Base-by-base conservation (phyloP, 2,797 vertebrate species). In the Lerista edwardsae region DNA sequence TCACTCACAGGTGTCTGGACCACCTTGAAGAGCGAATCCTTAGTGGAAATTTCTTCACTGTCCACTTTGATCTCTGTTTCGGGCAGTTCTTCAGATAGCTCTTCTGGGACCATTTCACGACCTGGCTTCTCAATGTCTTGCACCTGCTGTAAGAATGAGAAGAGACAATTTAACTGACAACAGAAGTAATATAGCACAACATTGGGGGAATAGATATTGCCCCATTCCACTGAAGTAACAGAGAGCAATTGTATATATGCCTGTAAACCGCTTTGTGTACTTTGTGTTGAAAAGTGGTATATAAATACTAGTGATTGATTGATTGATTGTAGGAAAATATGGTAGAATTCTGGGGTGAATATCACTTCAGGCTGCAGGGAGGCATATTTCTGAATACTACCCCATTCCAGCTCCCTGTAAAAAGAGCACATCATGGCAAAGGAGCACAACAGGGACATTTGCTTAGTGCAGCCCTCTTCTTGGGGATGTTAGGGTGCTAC, bases 1-100 rank as follows among this genome's bases (percentile, higher is more conserved):
- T 97, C 94, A 0, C 95, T 95, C 90, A 94, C 91, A 0, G 84
- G 93, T 0, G 92, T 94, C 84, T 93, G 92, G 80, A 88, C 86
- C 76, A 78, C 86, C 74, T 91, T 92, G 74, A 87, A 90, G 73
- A 88, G 82, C 11, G 88, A 85, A 61, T 94, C 91, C 0, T 85
- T 91, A 67, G 81, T 9, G 0, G 90, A 87, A 8, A 83, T 87
- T 29, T 96, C 93, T 0, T 90, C 51, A 41, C 29, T 71, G 2
- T 65, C 23, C 6, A 84, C 62, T 34, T 83, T 92, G 75, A 88
- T 81, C 68, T 91, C 84, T n/a, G 31, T 75, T 1, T 88, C 89
- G 0, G 36, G 77, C 0, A 3, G 82, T 39, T 87, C 90, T 82
- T 88, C 84, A 36, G 71, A 29, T 6, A 75, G 15, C 34, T 84